Percentiles rank a stretch among this genome's conserved stretches.
Evolutionary conservation across 2,797 vertebrate species (phyloP).

Genomic region (Karalla daura): DNA sequence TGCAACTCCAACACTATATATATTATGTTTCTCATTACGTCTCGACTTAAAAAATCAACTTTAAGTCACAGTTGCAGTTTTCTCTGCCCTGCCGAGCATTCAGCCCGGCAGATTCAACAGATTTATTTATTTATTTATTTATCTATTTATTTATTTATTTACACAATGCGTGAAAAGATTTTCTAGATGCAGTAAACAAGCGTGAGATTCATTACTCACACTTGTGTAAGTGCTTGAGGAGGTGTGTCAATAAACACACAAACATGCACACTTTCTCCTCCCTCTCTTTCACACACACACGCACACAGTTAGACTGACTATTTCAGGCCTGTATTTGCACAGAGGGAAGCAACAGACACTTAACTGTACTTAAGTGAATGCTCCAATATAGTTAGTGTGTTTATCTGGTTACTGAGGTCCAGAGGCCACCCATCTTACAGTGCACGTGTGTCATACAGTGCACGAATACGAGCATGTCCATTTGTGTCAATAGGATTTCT

Average conservation of each 20-base stretch:
- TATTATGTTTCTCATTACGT: too few relatives aligned
- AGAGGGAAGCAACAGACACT: constrained; percentile 55
- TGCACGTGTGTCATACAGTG: not conserved
- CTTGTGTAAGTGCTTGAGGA: constrained; percentile 8
- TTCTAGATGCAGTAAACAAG: constrained; percentile 7
- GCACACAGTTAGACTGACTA: constrained; percentile 22
- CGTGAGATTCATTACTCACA: not conserved
- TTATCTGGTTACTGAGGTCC: constrained; percentile 71
- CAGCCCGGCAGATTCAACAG: not conserved
- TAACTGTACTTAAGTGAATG: constrained; percentile 62
- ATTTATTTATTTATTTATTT: not conserved
- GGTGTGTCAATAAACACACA: not conserved
- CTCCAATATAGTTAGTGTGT: constrained; percentile 60
- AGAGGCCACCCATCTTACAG: constrained; percentile 53
- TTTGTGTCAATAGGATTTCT: constrained; percentile 5
- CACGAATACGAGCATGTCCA: not conserved
- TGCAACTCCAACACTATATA: too few relatives aligned
- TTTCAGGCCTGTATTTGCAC: constrained; percentile 52
- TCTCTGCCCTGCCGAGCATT: not conserved
- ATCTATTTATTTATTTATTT: not conserved
- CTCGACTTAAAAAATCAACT: not conserved
- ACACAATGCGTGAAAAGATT: not conserved
- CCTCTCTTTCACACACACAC: constrained; percentile 8
- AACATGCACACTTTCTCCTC: not conserved
- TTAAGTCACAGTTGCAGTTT: not conserved